Percentiles rank a stretch among this genome's conserved stretches.
Conservation (phyloP, 2,888 invertebrate species). For the Leucoma salicis region DNA sequence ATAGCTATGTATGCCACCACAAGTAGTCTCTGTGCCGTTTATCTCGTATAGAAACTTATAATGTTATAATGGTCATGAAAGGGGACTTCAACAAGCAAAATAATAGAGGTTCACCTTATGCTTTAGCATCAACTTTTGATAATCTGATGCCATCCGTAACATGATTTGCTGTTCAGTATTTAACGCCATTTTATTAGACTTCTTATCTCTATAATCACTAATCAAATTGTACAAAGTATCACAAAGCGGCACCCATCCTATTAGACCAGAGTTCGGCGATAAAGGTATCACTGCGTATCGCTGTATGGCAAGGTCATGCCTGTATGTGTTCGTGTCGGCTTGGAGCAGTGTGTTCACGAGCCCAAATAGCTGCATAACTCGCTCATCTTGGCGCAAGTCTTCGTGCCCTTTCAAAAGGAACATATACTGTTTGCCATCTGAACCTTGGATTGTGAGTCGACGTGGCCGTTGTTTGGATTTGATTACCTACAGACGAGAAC, state of each 20-base stretch:
- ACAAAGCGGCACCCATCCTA: constrained; percentile 99
- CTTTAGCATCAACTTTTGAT: constrained; percentile 97
- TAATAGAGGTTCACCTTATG: constrained; percentile 95
- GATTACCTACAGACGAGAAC: constrained; percentile 86
- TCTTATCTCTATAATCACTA: constrained; percentile 98
- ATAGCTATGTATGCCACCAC: no score
- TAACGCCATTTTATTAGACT: constrained; percentile 89
- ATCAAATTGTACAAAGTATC: constrained; percentile 99
- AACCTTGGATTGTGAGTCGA: constrained; percentile 95
- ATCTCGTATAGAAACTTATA: no score
- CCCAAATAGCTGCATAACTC: constrained; percentile 99
- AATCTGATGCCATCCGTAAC: constrained; percentile 98
- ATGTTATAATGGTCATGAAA: no score
- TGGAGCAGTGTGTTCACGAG: constrained; percentile 97
- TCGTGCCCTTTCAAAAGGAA: constrained; percentile 99
- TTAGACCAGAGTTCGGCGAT: constrained; percentile 98
- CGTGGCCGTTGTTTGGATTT: constrained; percentile 99
- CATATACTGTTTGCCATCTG: constrained; percentile 98
- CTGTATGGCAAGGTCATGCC: constrained; percentile 90
- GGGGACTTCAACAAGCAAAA: no score
- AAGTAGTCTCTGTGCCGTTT: no score
- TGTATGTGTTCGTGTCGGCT: constrained; percentile 96
- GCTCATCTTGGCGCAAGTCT: constrained; percentile 98
- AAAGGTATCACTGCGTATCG: constrained; percentile 98
- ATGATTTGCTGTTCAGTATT: constrained; percentile 99